Conservation (phyloP, 2,797 vertebrate genomes). For the Siniperca undulata region DNA sequence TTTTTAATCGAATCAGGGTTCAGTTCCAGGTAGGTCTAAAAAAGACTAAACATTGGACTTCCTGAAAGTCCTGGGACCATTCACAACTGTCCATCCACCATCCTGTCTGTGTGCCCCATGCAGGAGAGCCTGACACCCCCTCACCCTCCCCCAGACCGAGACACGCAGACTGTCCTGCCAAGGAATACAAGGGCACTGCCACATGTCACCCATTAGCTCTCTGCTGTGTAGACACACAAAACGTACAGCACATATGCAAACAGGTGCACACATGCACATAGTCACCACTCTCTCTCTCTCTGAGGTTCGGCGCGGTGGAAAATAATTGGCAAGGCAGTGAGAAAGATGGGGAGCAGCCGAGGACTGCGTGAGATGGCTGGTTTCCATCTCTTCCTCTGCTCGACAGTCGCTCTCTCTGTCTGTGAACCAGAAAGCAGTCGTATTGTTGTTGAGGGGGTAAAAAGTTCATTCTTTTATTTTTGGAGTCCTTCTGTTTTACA, state of each 20-base stretch:
- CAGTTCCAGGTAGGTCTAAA: slow-evolving; percentile 25
- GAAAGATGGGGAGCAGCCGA: slow-evolving; percentile 54
- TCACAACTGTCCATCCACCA: slow-evolving; percentile 38
- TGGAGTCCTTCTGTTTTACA: slow-evolving; percentile 72
- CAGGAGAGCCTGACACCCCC: not conserved
- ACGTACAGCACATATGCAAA: slow-evolving; percentile 11
- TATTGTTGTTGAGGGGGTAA: slow-evolving; percentile 76
- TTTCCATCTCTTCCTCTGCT: slow-evolving; percentile 58
- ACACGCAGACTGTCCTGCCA: slow-evolving; percentile 57
- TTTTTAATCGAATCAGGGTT: not conserved
- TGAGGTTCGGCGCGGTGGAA: slow-evolving; percentile 37
- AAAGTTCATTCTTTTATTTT: slow-evolving; percentile 80
- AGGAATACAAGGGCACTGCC: slow-evolving; percentile 56
- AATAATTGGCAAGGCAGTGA: slow-evolving; percentile 24
- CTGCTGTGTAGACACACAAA: not conserved
- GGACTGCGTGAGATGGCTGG: slow-evolving; percentile 55
- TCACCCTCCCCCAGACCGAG: not conserved
- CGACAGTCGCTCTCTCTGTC: slow-evolving; percentile 47
- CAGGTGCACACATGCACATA: not conserved
- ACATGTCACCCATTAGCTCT: slow-evolving; percentile 47
- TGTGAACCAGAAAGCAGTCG: slow-evolving; percentile 64
- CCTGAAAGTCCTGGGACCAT: slow-evolving; percentile 20
- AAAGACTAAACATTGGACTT: not conserved
- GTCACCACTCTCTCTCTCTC: not conserved
- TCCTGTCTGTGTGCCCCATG: slow-evolving; percentile 1